Evolutionary conservation across 2,888 invertebrate species (phyloP), one percentile per base, ranked within the genome.

Genomic region (Parapristionchus giblindavisi): DNA sequence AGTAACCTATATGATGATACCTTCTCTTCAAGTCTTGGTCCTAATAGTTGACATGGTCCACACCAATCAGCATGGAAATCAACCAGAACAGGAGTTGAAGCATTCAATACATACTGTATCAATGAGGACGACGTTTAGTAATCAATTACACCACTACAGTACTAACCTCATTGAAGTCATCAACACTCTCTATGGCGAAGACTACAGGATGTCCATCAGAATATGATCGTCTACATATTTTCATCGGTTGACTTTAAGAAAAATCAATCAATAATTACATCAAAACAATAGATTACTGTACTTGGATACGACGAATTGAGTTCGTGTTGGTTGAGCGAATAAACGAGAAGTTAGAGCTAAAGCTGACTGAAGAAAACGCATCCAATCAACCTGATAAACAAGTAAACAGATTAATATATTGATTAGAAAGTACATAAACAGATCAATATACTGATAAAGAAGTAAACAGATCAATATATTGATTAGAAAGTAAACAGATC

Each of bases 61-160:
- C 86, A 85, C 85, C 85, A 85, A 56, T 83, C 81, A 5, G 87
- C 87, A 74, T 85, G 83, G 72, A 87, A 87, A 54, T 86, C 85
- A 48, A 85, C 82, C 34, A 87, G 78, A 0, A 86, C 84, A 34
- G 84, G 84, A 2, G 78, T 78, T 24, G 78, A 17, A 4, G 79
- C 78, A 11, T 80, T 75, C 34, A 79, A 61, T 8, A 83, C 80
- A 77, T 78, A 60, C 40, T 73, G 6, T 17, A 71, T 60, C 8
- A 14, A 34, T 11, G 8, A 60, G n/a, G 32, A 34, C n/a, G 4
- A 17, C 4, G 8, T 4, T 32, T 60, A 60, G 14, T 17, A 60
- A 32, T 32, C 27, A 60, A 27, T 17, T 60, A 11, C 8, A 29
- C 27, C 8, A 32, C 6, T 8, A 60, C 8, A 60, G 24, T 14